Conservation (phyloP, 2,113 vertebrate genomes). For the Paracanthobrama guichenoti region DNA sequence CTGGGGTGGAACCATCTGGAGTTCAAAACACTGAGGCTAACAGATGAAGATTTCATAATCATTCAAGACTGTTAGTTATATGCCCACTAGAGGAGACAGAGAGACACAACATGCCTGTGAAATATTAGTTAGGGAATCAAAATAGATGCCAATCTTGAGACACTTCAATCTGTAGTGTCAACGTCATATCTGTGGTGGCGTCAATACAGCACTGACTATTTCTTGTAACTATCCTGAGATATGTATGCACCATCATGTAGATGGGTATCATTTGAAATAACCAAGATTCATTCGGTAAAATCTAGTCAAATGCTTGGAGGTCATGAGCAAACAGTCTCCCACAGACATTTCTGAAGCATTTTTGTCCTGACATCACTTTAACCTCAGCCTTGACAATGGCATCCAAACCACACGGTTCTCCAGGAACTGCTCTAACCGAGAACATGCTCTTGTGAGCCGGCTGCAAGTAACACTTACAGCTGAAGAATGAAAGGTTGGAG, state of each 20-base stretch:
- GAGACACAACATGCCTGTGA: neutral
- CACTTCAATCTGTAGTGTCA: neutral
- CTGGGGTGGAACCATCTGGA: conserved; percentile 16
- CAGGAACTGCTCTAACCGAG: neutral
- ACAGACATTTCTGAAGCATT: conserved; percentile 2
- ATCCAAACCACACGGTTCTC: conserved; percentile 27
- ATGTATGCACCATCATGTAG: neutral
- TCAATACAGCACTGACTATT: neutral
- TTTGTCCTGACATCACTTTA: conserved; percentile 13
- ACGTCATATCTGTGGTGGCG: neutral
- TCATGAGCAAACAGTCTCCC: conserved; percentile 1
- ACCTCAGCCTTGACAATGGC: conserved; percentile 5
- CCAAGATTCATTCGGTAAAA: neutral
- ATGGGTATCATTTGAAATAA: neutral
- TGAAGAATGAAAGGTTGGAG: neutral
- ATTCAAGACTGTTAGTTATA: neutral
- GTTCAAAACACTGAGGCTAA: neutral
- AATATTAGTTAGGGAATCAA: neutral
- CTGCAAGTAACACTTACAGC: neutral
- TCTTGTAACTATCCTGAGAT: neutral
- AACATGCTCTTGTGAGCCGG: neutral
- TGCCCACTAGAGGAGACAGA: neutral
- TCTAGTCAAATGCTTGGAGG: neutral
- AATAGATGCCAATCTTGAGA: neutral
- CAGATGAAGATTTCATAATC: neutral